These are phyloP conservation scores for Tricholaema leucomelas DNA, from an alignment of 2,113 vertebrate species.

Conservation along the genomic window DNA sequence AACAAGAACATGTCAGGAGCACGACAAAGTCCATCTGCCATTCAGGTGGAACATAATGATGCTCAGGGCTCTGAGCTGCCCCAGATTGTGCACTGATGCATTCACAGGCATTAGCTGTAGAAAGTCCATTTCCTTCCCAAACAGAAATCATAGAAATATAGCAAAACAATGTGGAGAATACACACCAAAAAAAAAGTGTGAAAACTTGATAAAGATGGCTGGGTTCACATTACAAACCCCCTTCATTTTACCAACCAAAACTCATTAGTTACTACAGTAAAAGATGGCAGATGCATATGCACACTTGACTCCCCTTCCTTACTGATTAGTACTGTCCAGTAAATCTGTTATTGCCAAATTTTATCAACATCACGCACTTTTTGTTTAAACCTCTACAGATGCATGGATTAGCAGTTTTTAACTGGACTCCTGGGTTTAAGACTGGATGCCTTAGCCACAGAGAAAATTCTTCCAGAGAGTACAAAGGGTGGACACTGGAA, in stretches of 20 bases:
- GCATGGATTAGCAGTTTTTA: neutral
- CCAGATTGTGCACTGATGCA: neutral
- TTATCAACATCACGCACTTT: neutral
- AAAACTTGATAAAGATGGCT: neutral
- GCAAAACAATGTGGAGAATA: neutral
- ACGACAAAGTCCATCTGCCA: neutral
- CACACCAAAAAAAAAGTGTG: neutral
- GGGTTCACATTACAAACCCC: rapidly evolving
- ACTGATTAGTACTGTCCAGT: neutral
- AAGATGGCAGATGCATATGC: rapidly evolving
- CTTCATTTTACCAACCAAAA: neutral
- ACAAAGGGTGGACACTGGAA: too few relatives aligned
- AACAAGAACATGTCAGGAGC: neutral
- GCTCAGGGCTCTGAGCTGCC: neutral
- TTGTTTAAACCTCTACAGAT: neutral
- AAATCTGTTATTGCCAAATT: neutral
- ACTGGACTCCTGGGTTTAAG: neutral
- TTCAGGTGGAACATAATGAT: neutral
- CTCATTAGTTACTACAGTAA: neutral
- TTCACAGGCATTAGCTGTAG: neutral
- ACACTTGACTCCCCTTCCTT: neutral
- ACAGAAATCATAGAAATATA: neutral
- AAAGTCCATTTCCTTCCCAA: neutral
- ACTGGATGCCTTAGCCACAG: too few relatives aligned
- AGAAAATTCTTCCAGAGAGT: too few relatives aligned